Conservation (phyloP, 2,113 vertebrate species). For the Thunnus maccoyii region DNA sequence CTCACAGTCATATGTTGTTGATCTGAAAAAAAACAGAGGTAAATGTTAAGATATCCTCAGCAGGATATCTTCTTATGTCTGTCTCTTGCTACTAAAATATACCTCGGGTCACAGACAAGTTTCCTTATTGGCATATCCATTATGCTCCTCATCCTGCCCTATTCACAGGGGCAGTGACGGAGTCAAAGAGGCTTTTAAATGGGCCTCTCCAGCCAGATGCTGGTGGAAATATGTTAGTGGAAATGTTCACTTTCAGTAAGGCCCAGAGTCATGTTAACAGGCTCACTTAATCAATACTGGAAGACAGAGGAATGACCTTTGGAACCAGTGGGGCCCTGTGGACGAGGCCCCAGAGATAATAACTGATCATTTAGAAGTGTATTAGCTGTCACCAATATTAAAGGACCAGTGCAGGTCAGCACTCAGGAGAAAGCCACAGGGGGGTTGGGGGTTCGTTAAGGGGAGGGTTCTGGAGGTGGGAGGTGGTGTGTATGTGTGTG, state of each 20-base stretch:
- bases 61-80: conserved; percentile 4
- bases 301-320: conserved; percentile 84
- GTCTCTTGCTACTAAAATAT: background rate
- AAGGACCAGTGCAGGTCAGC: conserved; percentile 72
- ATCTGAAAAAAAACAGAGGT: background rate
- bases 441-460: conserved; percentile 16
- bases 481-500: conserved; percentile 7
- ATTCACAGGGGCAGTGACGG: conserved; percentile 52
- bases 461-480: conserved; percentile 8
- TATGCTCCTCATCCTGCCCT: conserved; percentile 61
- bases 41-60: background rate
- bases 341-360: conserved; percentile 83
- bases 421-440: conserved; percentile 52
- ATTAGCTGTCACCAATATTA: conserved; percentile 83
- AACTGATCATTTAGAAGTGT: conserved; percentile 83
- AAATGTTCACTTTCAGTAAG: conserved; percentile 75
- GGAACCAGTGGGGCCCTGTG: conserved; percentile 78
- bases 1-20: background rate
- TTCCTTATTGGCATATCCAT: conserved; percentile 72
- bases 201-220: conserved; percentile 41
- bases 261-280: conserved; percentile 74
- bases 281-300: conserved; percentile 76
- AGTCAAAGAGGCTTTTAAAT: conserved; percentile 74
- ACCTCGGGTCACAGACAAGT: background rate
- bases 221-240: conserved; percentile 73